phyloP scores from a whole-genome alignment of 1,140 invertebrate species.

The Nilaparvata lugens region DNA sequence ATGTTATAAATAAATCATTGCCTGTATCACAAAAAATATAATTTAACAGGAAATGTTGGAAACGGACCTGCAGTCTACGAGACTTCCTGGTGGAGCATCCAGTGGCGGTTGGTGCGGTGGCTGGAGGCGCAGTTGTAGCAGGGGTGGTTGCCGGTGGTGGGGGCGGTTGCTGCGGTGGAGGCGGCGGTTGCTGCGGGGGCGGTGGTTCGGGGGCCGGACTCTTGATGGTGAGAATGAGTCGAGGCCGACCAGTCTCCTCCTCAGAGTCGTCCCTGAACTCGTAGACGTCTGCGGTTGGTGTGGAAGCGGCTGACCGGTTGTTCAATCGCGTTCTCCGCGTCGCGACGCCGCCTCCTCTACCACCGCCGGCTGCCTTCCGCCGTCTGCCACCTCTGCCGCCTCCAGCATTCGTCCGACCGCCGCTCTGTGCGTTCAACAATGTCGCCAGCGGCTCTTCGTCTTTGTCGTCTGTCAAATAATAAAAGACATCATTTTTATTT shows the following conservation, averaged over 20 bases:
- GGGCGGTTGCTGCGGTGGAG: slow-evolving; percentile 18
- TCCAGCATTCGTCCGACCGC: slow-evolving; percentile 12
- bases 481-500: too few relatives aligned
- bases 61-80: slow-evolving; percentile 46
- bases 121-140: slow-evolving; percentile 23
- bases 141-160: slow-evolving; percentile 30
- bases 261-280: slow-evolving; percentile 77
- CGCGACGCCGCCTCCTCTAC: slow-evolving; percentile 33
- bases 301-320: slow-evolving; percentile 18
- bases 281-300: slow-evolving; percentile 56
- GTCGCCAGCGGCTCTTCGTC: neutral
- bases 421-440: neutral
- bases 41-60: too few relatives aligned
- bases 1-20: too few relatives aligned
- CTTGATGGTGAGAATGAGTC: slow-evolving; percentile 71
- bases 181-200: slow-evolving; percentile 34
- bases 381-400: slow-evolving; percentile 26
- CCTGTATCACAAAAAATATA: too few relatives aligned
- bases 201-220: slow-evolving; percentile 40
- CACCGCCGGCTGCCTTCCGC: slow-evolving; percentile 33
- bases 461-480: too few relatives aligned
- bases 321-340: slow-evolving; percentile 37
- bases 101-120: slow-evolving; percentile 23
- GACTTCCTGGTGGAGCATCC: slow-evolving; percentile 65
- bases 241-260: slow-evolving; percentile 54